These are phyloP conservation scores for Cetoscarus ocellatus DNA, from an alignment of 2,797 vertebrate species.

Conservation along the genomic window DNA sequence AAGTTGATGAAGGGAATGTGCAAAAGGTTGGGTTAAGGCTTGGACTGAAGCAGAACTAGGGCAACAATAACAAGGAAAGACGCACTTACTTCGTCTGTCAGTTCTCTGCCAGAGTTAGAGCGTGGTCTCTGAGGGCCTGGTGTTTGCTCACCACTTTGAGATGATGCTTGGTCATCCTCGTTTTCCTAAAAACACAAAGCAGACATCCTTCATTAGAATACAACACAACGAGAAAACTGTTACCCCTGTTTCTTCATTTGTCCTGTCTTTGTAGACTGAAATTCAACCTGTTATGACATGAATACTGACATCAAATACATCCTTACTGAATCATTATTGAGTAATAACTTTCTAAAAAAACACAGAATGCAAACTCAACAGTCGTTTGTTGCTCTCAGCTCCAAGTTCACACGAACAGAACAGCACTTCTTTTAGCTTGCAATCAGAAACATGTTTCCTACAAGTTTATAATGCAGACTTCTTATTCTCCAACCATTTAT, in stretches of 20 bases:
- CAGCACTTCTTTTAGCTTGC: no score
- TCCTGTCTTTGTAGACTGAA: no score
- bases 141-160: conserved; percentile 79
- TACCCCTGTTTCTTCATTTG: no score
- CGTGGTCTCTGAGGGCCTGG: conserved; percentile 94
- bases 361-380: background rate
- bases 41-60: conserved; percentile 4
- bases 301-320: no score
- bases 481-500: no score
- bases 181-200: conserved; percentile 89
- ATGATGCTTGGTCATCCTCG: conserved; percentile 87
- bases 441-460: no score
- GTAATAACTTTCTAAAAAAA: no score
- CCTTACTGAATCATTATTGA: no score
- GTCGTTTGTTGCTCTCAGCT: no score
- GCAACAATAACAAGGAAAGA: conserved; percentile 7
- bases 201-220: background rate
- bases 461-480: no score
- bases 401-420: no score
- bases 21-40: background rate
- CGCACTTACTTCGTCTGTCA: conserved; percentile 94
- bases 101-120: conserved; percentile 97
- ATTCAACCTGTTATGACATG: no score
- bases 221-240: background rate
- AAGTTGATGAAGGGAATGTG: background rate